Base-by-base conservation (phyloP, 2,888 invertebrate genomes). In the Melanargia galathea region DNA sequence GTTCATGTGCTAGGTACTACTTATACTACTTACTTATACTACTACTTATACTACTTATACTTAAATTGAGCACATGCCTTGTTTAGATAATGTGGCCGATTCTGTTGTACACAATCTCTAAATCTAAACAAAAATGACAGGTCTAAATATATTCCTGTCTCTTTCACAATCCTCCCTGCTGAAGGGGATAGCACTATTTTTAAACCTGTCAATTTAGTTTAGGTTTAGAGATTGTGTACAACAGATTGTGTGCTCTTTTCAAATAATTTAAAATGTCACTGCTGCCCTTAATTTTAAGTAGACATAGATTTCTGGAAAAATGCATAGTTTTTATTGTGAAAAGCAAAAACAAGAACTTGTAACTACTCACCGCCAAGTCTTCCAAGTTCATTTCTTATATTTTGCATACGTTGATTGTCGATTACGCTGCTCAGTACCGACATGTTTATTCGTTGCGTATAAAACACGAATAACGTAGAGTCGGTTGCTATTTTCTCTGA, bases 281-380 rank as follows among this genome's bases (percentile, higher is more conserved):
- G n/a, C 13, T 38, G 38, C 38, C n/a, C 13, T 13, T 38, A 13
- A 38, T 13, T 38, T 38, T n/a, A 38, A 1, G 13, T n/a, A n/a
- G n/a, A n/a, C n/a, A n/a, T n/a, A n/a, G n/a, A n/a, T n/a, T n/a
- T n/a, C n/a, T 2, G 8, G 4, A 30, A 30, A 30, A 0, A 30
- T 22, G 11, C 40, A 11, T 16, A 18, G 7, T 43, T 43, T 5
- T n/a, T n/a, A n/a, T 7, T 11, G 35, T 38, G 13, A 38, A 38
- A 38, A 38, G 35, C 13, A 38, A 13, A 38, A 38, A 35, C 35
- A 11, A 11, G 11, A 6, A 52, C 2, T 35, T 55, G 13, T 22
- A 40, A 6, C 18, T 46, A 72, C 77, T 80, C 81, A 92, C 92
- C 92, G 80, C 82, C 79, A 63, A 92, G 71, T 67, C 92, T 82